Base-by-base conservation (phyloP, 2,113 vertebrate species). In the Echinops telfairi region DNA sequence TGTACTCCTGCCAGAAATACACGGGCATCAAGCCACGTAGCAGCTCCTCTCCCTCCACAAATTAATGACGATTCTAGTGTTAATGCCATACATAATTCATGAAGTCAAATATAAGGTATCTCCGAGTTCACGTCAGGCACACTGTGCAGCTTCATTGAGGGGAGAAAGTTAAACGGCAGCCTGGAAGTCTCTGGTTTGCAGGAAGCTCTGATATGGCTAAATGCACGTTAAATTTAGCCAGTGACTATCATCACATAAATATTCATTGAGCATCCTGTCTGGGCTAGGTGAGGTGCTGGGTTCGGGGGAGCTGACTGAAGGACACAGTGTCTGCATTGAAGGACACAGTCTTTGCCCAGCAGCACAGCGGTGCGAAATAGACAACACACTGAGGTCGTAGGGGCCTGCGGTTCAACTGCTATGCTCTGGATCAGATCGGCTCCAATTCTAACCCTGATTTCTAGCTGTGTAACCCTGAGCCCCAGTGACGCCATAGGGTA, bases 51-150 rank as follows among this genome's bases (percentile, higher is more conserved):
- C 75, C 73, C 91, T 86, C 85, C 75, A 83, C 89, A 97, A 95
- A 98, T 98, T 98, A 97, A 98, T 97, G 94, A 96, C 98, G 97
- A 97, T 98, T 98, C 97, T 79, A 91, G 97, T 89, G 95, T 96
- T 97, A 98, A 96, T 97, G 97, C 96, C 90, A 98, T 98, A 97
- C 98, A 98, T 97, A 98, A 98, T 98, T 98, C 96, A 98, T 98
- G 96, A 97, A 97, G 97, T 97, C 96, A 97, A 97, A 97, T 88
- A 97, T 33, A 96, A 97, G 86, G 89, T 93, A 96, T 95, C 94
- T 90, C 95, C 91, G 93, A 66, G 90, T 83, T 88, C 70, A 0
- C 77, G 82, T 80, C 96, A 96, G 83, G 90, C 94, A 94, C 92
- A 90, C 92, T 92, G 89, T 91, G 86, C 89, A 89, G 85, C 80